A percentile compares a stretch with the other conserved stretches of the same genome.
Evolutionary conservation across 2,797 vertebrate species (phyloP).

Genomic region (Miichthys miiuy): DNA sequence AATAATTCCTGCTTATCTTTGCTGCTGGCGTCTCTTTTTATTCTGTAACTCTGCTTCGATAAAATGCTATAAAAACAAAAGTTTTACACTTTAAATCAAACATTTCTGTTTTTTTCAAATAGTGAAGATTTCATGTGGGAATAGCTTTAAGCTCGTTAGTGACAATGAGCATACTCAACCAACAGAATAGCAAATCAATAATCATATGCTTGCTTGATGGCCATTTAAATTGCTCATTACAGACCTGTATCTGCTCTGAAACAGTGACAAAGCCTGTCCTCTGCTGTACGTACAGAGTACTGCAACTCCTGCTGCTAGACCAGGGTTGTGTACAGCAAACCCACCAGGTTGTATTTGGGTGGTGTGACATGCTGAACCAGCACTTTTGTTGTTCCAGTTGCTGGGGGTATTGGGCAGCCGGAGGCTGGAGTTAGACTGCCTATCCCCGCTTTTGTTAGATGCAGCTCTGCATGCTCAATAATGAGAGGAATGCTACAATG

Average conservation of each 20-base stretch:
- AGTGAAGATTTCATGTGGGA: not conserved
- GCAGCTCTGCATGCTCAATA: slow-evolving; percentile 42
- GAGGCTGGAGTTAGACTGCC: slow-evolving; percentile 54
- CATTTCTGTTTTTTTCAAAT: not conserved
- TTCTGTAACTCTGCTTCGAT: not conserved
- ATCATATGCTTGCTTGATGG: not conserved
- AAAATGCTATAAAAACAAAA: not conserved
- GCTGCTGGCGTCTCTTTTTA: not conserved
- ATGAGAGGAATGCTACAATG: slow-evolving; percentile 59
- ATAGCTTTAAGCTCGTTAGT: not conserved
- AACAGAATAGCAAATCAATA: not conserved
- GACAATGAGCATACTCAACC: not conserved
- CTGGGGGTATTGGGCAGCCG: slow-evolving; percentile 36
- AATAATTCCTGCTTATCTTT: not conserved
- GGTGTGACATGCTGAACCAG: slow-evolving; percentile 64
- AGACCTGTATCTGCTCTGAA: not conserved
- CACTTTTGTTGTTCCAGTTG: slow-evolving; percentile 61
- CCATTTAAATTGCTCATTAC: not conserved
- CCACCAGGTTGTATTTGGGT: slow-evolving; percentile 33
- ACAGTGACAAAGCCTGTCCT: slow-evolving; percentile 39
- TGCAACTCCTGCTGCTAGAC: slow-evolving; percentile 13
- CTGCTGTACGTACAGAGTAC: slow-evolving; percentile 60
- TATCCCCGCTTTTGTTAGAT: slow-evolving; percentile 74
- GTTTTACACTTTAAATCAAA: not conserved
- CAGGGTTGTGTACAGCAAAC: slow-evolving; percentile 26